phyloP scores from a whole-genome alignment of 2,888 invertebrate genomes.

The Eudasyphora cyanicolor region DNA sequence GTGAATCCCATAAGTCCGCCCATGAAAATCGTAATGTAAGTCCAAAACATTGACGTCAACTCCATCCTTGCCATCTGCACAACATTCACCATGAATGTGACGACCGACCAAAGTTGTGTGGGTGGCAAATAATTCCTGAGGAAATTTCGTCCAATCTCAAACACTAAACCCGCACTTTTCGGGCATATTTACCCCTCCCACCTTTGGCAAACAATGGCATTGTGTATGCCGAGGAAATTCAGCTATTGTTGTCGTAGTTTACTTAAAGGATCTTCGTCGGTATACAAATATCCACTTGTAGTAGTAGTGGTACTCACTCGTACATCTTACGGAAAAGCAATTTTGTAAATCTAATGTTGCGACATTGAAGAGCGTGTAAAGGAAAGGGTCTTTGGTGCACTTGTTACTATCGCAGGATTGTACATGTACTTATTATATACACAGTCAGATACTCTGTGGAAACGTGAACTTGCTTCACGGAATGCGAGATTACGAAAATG shows the following conservation, averaged over 20 bases:
- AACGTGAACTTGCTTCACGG: too few relatives aligned
- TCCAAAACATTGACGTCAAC: neutral
- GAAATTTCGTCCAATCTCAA: slow-evolving; percentile 11
- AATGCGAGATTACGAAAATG: neutral
- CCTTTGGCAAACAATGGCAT: neutral
- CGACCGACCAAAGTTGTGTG: neutral
- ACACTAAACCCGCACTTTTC: slow-evolving; percentile 32
- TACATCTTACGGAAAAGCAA: neutral
- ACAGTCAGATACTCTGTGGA: neutral
- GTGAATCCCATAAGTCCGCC: too few relatives aligned
- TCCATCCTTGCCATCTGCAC: neutral
- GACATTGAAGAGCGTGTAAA: neutral
- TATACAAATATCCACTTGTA: slow-evolving; percentile 6
- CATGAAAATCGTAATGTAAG: too few relatives aligned
- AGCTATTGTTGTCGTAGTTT: slow-evolving; percentile 37
- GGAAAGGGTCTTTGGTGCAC: neutral
- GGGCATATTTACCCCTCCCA: neutral
- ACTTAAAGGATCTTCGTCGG: slow-evolving; percentile 38
- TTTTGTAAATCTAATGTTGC: neutral
- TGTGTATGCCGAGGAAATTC: slow-evolving; percentile 1
- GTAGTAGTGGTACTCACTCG: neutral
- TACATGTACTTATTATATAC: neutral
- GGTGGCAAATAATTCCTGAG: neutral
- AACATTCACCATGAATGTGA: neutral
- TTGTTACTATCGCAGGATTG: slow-evolving; percentile 20